These are phyloP conservation scores for Scylla paramamosain DNA, from an alignment of 1,140 invertebrate species.

Conservation along the genomic window DNA sequence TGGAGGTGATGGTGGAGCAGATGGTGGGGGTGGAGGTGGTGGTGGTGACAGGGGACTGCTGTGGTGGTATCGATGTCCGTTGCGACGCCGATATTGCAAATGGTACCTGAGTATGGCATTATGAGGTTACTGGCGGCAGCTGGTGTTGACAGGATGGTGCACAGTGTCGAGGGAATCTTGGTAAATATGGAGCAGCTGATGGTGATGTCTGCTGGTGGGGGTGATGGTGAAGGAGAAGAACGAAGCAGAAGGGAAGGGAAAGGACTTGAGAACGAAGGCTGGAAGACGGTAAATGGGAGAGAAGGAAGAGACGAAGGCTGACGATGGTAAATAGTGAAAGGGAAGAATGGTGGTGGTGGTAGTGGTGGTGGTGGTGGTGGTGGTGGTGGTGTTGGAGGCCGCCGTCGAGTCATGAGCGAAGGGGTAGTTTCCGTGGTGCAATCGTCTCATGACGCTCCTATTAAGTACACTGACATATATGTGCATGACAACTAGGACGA, in stretches of 20 bases:
- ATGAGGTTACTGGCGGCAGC: background rate
- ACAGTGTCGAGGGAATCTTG: background rate
- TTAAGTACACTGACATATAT: background rate
- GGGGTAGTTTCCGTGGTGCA: background rate
- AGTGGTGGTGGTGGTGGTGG: no score
- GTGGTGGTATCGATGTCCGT: background rate
- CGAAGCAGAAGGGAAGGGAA: background rate
- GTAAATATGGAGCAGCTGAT: background rate
- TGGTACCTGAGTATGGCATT: background rate
- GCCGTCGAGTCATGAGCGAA: no score
- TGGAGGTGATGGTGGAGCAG: background rate
- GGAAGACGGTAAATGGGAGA: background rate
- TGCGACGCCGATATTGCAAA: background rate
- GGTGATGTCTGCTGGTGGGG: background rate
- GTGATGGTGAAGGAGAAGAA: background rate
- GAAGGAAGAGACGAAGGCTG: background rate
- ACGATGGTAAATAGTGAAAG: background rate
- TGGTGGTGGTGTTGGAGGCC: no score
- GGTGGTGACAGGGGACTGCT: background rate
- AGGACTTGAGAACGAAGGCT: background rate
- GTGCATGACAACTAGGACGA: no score
- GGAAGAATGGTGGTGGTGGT: no score
- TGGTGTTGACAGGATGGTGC: background rate
- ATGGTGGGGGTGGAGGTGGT: background rate
- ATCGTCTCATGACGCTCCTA: background rate